Percentiles rank a stretch among this genome's conserved stretches.
phyloP scores from a whole-genome alignment of 1,140 invertebrate genomes.

The Drosophila nasuta region DNA sequence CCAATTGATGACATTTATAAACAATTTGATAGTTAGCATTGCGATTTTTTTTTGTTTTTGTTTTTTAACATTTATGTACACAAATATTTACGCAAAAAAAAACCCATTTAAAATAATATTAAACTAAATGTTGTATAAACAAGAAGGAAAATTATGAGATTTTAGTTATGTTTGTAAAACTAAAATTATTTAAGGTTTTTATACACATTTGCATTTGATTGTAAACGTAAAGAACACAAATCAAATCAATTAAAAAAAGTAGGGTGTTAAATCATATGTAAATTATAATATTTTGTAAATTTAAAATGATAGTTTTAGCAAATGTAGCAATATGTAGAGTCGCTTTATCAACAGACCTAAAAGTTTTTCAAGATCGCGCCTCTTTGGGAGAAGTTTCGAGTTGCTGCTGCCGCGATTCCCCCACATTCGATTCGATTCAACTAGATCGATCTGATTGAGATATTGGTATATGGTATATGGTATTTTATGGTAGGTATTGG shows the following conservation, averaged over 20 bases:
- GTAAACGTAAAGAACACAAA: conserved; percentile 30
- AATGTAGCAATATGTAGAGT: conserved; percentile 51
- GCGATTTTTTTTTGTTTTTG: conserved; percentile 31
- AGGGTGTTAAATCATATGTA: conserved; percentile 48
- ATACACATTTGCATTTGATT: conserved; percentile 50
- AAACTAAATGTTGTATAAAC: conserved; percentile 41
- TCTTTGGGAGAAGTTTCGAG: not conserved
- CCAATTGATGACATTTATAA: conserved; percentile 66
- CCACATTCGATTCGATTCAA: conserved; percentile 13
- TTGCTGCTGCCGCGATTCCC: conserved; percentile 51
- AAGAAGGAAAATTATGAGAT: conserved; percentile 47
- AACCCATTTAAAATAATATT: conserved; percentile 60
- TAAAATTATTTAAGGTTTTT: conserved; percentile 45
- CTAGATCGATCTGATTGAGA: not conserved
- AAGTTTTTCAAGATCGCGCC: conserved; percentile 21
- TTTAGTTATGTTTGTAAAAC: conserved; percentile 46
- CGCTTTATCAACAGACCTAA: conserved; percentile 62
- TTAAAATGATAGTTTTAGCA: conserved; percentile 64
- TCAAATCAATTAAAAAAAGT: conserved; percentile 5
- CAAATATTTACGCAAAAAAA: conserved; percentile 66
- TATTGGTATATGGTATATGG: not conserved
- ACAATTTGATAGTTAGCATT: conserved; percentile 57
- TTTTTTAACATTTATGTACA: conserved; percentile 60
- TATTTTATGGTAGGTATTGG: not conserved
- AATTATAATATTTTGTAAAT: conserved; percentile 33